phyloP scores from a whole-genome alignment of 2,888 invertebrate genomes.

The Agonopterix heracliana region DNA sequence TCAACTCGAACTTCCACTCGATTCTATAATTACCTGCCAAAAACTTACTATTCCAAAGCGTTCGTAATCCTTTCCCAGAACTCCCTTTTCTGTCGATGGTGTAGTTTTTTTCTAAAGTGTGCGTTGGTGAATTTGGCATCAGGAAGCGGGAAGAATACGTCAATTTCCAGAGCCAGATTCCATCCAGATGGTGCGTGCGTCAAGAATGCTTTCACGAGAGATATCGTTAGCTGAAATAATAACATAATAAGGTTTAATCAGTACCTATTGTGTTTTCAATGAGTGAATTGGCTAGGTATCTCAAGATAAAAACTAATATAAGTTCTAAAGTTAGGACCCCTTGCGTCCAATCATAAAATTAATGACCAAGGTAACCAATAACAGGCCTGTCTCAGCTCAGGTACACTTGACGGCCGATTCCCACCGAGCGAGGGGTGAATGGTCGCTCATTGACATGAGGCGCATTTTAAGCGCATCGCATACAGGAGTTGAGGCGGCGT shows the following conservation, averaged over 20 bases:
- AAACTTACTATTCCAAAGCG: constrained; percentile 58
- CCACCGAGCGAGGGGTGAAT: too few relatives aligned
- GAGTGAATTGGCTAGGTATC: not conserved
- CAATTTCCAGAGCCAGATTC: constrained; percentile 75
- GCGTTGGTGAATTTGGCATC: constrained; percentile 51
- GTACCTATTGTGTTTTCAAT: not conserved
- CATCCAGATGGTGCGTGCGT: constrained; percentile 74
- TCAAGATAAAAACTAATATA: too few relatives aligned
- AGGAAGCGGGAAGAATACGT: constrained; percentile 73
- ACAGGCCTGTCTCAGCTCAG: too few relatives aligned
- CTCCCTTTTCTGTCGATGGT: constrained; percentile 70
- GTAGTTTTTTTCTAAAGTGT: constrained; percentile 42
- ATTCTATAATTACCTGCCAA: too few relatives aligned
- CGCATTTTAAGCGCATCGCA: too few relatives aligned
- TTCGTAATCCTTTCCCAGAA: constrained; percentile 63
- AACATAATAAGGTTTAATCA: not conserved
- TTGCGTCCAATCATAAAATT: too few relatives aligned
- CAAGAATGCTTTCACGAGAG: constrained; percentile 75
- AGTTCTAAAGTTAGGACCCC: too few relatives aligned
- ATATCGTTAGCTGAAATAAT: constrained; percentile 65
- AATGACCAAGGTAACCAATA: too few relatives aligned
- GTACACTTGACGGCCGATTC: too few relatives aligned
- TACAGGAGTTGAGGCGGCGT: too few relatives aligned
- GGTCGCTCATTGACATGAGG: too few relatives aligned
- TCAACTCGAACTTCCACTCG: too few relatives aligned